Evolutionary conservation across 1,140 invertebrate genomes (phyloP), one percentile per base, ranked within the genome.

Genomic region (Tetramorium parvispinum): DNA sequence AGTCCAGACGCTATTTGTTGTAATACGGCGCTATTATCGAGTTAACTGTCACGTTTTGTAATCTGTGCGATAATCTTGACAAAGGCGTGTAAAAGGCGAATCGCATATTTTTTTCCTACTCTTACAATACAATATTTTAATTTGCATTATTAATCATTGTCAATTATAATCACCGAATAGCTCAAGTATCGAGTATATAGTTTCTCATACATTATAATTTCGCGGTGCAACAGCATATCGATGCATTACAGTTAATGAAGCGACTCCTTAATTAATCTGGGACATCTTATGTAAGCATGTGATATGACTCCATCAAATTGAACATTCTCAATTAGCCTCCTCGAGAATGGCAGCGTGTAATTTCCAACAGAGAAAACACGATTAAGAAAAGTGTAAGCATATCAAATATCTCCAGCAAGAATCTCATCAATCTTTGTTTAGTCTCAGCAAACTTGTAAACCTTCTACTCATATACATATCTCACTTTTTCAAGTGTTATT

Each of bases 251-350:
- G 43, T 43, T 88, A 85, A 82, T 53, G 61, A 88, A 71, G 53
- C 53, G 18, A 59, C 51, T 59, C 21, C 70, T 77, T 87, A 87
- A 88, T 88, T 88, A 87, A 87, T 88, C 78, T 76, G 79, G 51
- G 32, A 88, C 78, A 55, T 32, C 63, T 88, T 85, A 63, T 71
- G 24, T 70, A 87, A 88, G 27, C 49, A 37, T 24, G 61, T n/a
- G 68, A 87, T 73, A 32, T 32, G n/a, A 59, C 18, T 73, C 24
- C 13, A 59, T 83, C 24, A 46, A 75, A 40, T 46, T 73, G 40
- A 73, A 83, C 43, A 59, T 83, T 75, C 66, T 49, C 53, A 83
- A 83, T 83, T 59, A 75, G 53, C 7, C 79, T n/a, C 4, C 24
- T 73, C 24, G 46, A 75, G 79, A 59, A 18, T 37, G n/a, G 8